Conservation (phyloP, 2,888 invertebrate genomes). For the Digitonthophagus gazella region DNA sequence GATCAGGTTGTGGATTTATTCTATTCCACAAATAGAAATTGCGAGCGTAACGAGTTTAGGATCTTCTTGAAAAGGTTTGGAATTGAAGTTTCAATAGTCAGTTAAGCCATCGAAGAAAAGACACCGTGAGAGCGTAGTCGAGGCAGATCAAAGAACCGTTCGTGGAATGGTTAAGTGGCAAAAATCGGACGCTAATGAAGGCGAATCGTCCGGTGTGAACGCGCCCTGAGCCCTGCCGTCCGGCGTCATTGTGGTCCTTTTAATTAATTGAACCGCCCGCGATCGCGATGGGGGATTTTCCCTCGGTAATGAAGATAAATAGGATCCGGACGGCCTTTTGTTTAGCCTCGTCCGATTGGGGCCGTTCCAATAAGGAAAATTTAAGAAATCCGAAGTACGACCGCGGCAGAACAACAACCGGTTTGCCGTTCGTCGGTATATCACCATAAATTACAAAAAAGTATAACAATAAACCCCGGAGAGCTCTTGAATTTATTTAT, state of each 20-base stretch:
- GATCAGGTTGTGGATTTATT: too few species aligned
- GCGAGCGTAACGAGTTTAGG: too few species aligned
- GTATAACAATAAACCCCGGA: background rate
- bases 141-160: too few species aligned
- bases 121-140: background rate
- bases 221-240: background rate
- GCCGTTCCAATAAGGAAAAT: background rate
- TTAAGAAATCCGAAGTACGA: background rate
- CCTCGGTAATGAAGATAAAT: background rate
- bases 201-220: background rate
- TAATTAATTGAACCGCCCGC: background rate
- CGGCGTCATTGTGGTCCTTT: background rate
- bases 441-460: background rate
- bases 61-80: too few species aligned
- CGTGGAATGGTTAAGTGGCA: background rate
- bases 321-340: background rate
- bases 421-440: background rate
- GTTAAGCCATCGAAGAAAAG: too few species aligned
- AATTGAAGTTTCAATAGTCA: too few species aligned
- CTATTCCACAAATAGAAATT: too few species aligned
- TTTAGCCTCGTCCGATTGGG: background rate
- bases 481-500: background rate
- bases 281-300: background rate
- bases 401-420: background rate
- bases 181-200: background rate